phyloP scores from a whole-genome alignment of 2,888 invertebrate species.

The Ochropleura leucogaster region DNA sequence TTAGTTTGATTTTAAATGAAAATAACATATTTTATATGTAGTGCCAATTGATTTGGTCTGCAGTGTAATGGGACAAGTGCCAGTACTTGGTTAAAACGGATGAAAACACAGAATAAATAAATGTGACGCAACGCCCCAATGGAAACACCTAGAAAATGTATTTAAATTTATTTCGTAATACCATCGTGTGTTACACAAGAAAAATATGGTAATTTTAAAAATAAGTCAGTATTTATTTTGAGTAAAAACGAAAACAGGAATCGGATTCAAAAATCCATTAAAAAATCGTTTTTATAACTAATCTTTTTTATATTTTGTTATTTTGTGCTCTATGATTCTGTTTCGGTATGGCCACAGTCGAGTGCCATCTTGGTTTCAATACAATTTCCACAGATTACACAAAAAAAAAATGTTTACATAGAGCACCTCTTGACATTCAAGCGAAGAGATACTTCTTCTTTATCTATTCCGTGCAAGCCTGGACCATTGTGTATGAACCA shows the following conservation, averaged over 20 bases:
- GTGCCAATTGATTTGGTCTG: constrained; percentile 49
- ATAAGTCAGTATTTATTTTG: constrained; percentile 25
- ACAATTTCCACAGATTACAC: too few species aligned
- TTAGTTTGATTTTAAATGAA: not conserved
- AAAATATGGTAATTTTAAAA: constrained; percentile 11
- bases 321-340: not conserved
- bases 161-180: constrained; percentile 36
- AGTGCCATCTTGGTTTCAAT: not conserved
- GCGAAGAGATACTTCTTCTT: not conserved
- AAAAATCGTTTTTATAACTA: not conserved
- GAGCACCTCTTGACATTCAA: not conserved
- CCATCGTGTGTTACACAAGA: constrained; percentile 7
- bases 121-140: constrained; percentile 74
- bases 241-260: not conserved
- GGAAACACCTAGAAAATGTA: constrained; percentile 73
- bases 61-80: constrained; percentile 76
- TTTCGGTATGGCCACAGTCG: not conserved
- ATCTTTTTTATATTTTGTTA: not conserved
- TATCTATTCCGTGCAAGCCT: not conserved
- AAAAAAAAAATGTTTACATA: not conserved
- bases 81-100: constrained; percentile 75
- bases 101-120: constrained; percentile 68
- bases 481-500: not conserved
- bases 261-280: not conserved
- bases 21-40: not conserved